Base-by-base conservation (phyloP, 1,140 invertebrate species). In the Procambarus clarkii region DNA sequence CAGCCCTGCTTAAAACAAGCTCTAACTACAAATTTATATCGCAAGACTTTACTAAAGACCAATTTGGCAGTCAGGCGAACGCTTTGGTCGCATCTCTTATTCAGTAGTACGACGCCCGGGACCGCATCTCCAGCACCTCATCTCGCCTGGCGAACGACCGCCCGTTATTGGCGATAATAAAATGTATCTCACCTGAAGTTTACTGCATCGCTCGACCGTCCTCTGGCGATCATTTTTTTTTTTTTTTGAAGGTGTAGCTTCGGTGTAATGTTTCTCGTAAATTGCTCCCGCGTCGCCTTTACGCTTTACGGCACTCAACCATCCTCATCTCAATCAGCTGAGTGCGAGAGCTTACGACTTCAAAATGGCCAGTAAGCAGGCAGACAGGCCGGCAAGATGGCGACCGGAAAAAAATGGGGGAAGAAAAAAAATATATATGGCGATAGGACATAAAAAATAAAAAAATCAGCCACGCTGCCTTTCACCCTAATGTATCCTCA, bases 21-120 rank as follows among this genome's bases (percentile, higher is more conserved):
- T 5, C 21, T 2, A n/a, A 11, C 69, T 74, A 34, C 69, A 34
- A 74, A 74, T 74, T 74, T 74, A 74, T 74, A 34, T 74, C 24
- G 21, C 60, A 21, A 64, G n/a, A 74, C 69, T 74, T 34, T 74
- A 74, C 69, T 74, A 74, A 74, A 24, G 69, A 74, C 69, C 69
- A 74, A 74, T 74, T 74, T 74, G 69, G 15, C 69, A 34, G n/a
- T 21, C 69, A 34, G 21, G 69, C 15, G 69, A 54, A 74, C n/a
- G 7, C 69, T 74, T 34, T 15, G 21, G 69, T 2, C 21, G 69
- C 69, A 74, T 74, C 24, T 74, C 24, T 74, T 74, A 74, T 74
- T 74, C 69, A 74, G n/a, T 15, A 34, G 69, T 15, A 74, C 24
- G 69, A 74, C 3, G 15, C 3, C 11, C n/a, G 5, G n/a, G 15